Evolutionary conservation across 2,113 vertebrate genomes (phyloP), one percentile per base, ranked within the genome.

Genomic region (Prinia subflava): DNA sequence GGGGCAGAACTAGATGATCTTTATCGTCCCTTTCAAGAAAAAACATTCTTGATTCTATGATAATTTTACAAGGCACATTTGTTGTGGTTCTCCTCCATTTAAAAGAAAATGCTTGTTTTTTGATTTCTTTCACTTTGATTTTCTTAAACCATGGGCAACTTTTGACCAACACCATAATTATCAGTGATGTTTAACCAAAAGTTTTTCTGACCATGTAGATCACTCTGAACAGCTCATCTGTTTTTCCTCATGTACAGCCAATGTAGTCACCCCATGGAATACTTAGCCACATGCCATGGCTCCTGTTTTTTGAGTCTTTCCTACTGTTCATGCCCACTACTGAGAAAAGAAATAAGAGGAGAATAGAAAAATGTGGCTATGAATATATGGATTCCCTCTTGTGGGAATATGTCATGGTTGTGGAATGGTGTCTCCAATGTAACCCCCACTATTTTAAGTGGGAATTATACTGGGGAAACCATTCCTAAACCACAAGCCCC

Each of bases 181-280:
- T 6, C 22, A 52, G 11, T 27, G 9, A 60, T 10, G 6, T 41
- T 76, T 35, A 73, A 28, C 5, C 2, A 41, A 59, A 39, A 12
- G 1, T 3, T 56, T 68, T 59, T 56, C 46, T 59, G 12, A 14
- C 2, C 0, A 0, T 25, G 3, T 37, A 20, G 8, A 28, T 46
- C 10, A 13, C 6, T 46, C 30, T 37, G 17, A 60, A 30, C 2
- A 56, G 23, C 2, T 83, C 10, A 30, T 21, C 14, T 37, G 3
- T 9, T 77, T 65, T 74, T 56, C n/a, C 41, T 91, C 7, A 31
- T 13, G 13, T 23, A 47, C 13, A 53, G 13, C 10, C 22, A 24
- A 9, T 24, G 5, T 21, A 33, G n/a, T 37, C 13, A 30, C 7
- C 7, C 10, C 6, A 17, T 10, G 7, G 20, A 92, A 42, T 56